phyloP scores from a whole-genome alignment of 1,140 invertebrate genomes.

The Yoshiicerus persimilis region DNA sequence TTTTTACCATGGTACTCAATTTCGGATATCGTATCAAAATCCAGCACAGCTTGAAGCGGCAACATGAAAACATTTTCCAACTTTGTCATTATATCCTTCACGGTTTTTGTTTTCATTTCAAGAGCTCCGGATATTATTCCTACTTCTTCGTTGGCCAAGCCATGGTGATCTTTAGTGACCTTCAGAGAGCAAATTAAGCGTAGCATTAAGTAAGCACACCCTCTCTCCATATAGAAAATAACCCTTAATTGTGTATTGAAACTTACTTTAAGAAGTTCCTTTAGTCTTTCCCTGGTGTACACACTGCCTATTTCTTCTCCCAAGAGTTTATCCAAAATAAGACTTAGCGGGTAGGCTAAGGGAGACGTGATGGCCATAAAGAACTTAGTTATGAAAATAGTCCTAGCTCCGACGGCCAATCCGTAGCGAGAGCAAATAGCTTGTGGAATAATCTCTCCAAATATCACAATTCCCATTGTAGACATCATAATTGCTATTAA shows the following conservation, averaged over 20 bases:
- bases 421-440: constrained; percentile 66
- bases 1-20: constrained; percentile 57
- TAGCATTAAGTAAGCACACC: neutral
- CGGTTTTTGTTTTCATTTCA: constrained; percentile 59
- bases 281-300: constrained; percentile 65
- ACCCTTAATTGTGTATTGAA: neutral
- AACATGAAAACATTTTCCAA: constrained; percentile 63
- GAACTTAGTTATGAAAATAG: constrained; percentile 63
- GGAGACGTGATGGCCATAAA: constrained; percentile 68
- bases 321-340: constrained; percentile 59
- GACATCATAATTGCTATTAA: constrained; percentile 57
- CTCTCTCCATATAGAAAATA: neutral
- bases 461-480: constrained; percentile 64
- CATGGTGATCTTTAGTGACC: constrained; percentile 53
- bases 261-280: constrained; percentile 60
- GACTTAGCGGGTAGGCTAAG: constrained; percentile 65
- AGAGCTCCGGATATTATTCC: constrained; percentile 64
- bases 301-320: constrained; percentile 65
- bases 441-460: constrained; percentile 65
- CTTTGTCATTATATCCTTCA: constrained; percentile 62
- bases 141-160: constrained; percentile 60
- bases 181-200: neutral
- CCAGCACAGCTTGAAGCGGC: constrained; percentile 57
- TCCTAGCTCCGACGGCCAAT: constrained; percentile 65
- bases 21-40: constrained; percentile 63